phyloP scores from a whole-genome alignment of 2,888 invertebrate species.

The Uloborus plumipes region DNA sequence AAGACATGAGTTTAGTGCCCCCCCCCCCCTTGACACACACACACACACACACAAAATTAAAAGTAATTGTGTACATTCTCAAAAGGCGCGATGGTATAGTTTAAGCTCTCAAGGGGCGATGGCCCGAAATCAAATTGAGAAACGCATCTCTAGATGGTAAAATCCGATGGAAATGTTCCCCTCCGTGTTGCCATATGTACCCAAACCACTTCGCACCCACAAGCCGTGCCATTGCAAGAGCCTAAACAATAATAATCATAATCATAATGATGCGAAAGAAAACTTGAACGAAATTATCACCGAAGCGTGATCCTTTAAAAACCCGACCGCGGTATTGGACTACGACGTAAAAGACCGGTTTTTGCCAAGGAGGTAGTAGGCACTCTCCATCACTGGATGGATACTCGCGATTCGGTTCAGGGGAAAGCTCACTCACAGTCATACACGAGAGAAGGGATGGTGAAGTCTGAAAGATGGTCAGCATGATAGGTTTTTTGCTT shows the following conservation, averaged over 20 bases:
- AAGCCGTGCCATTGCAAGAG: background rate
- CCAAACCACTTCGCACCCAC: no score
- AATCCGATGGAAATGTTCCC: no score
- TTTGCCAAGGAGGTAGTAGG: constrained; percentile 15
- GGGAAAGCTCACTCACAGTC: constrained; percentile 35
- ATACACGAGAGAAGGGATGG: constrained; percentile 36
- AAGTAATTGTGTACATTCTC: no score
- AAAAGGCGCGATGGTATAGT: no score
- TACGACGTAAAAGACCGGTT: constrained; percentile 53
- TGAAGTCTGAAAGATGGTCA: constrained; percentile 36
- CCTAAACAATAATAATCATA: constrained; percentile 16
- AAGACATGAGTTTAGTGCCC: no score
- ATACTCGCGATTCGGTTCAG: constrained; percentile 16
- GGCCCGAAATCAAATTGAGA: no score
- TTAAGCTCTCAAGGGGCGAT: no score
- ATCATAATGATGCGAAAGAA: constrained; percentile 19
- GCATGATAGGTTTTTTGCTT: constrained; percentile 39
- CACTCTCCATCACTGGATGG: constrained; percentile 26
- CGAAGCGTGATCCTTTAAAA: constrained; percentile 48
- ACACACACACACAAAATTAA: no score
- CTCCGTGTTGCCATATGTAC: no score
- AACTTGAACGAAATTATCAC: constrained; percentile 47
- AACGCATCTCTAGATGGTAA: no score
- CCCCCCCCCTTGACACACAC: no score
- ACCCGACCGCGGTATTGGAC: constrained; percentile 18